Conservation (phyloP, 1,140 invertebrate genomes). For the Popillia japonica region DNA sequence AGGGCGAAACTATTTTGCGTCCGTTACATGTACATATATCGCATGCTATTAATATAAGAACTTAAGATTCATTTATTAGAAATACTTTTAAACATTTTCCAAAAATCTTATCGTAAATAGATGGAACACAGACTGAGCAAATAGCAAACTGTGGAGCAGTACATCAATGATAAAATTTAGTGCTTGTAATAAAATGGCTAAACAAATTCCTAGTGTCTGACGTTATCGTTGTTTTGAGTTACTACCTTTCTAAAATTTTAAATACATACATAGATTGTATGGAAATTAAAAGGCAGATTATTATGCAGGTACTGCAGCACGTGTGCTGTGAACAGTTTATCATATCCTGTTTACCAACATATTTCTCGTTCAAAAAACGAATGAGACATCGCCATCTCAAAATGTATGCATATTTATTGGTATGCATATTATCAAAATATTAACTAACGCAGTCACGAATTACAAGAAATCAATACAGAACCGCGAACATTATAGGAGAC, state of each 20-base stretch:
- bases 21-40: no score
- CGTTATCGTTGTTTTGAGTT: background rate
- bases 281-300: background rate
- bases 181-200: no score
- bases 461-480: conserved; percentile 2
- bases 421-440: background rate
- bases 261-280: background rate
- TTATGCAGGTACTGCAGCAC: background rate
- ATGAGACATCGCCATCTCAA: background rate
- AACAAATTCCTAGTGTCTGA: no score
- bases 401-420: background rate
- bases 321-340: background rate
- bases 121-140: no score
- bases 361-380: background rate
- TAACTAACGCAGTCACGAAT: background rate
- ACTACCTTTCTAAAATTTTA: background rate
- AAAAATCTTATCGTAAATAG: no score
- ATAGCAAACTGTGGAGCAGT: no score
- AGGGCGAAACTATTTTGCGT: no score
- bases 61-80: no score
- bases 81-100: no score
- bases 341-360: background rate
- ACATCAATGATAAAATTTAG: no score
- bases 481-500: background rate
- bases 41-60: no score